Base-by-base conservation (phyloP, 2,113 vertebrate species). In the Desmodus rotundus region DNA sequence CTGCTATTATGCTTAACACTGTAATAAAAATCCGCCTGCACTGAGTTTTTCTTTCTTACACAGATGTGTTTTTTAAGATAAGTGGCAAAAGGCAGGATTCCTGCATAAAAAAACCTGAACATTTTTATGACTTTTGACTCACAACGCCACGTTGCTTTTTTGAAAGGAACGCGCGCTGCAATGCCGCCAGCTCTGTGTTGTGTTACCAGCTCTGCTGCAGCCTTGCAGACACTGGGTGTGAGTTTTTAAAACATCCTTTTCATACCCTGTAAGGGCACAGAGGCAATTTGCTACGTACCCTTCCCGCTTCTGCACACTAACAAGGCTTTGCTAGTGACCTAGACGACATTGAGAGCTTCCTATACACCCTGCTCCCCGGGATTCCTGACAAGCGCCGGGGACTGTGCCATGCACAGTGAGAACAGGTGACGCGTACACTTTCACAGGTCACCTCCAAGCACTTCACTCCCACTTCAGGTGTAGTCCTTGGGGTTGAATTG, bases 1-100 rank as follows among this genome's bases (percentile, higher is more conserved):
- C 72, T 84, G 89, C 76, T 87, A 54, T 94, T 88, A 93, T 33
- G 94, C 92, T 85, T 86, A 94, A 84, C 24, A 0, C 8, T 72
- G 16, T 88, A 82, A 97, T 91, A 96, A 95, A 93, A 97, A 87
- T 67, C 83, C 83, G n/a, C 91, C 93, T 84, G 65, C 58, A 72
- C 12, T 14, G 82, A 87, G 38, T 83, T 74, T 56, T 52, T 61
- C 47, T 90, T 7, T n/a, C n/a, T n/a, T n/a, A n/a, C n/a, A n/a
- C n/a, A 72, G 86, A 77, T 26, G 58, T 85, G 88, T 85, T 96
- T 95, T 68, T 74, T 77, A 78, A 94, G 61, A 82, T 45, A 87
- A 88, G 89, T 87, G 65, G 54, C 36, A 22, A 94, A 56, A 31
- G 70, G 43, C 31, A 85, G 65, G 73, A 67, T 70, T 74, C 47